phyloP scores from a whole-genome alignment of 2,113 vertebrate genomes.

The human region GRCh38 chr21:40640501-40641000 shows the following conservation, averaged over 20 bases:
- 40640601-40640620: rapidly evolving
- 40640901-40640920: not conserved
- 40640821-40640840: not conserved
- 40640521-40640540: not conserved
- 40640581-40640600: rapidly evolving
- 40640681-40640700: rapidly evolving
- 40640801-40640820: no score
- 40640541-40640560: not conserved
- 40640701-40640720: not conserved
- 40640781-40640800: not conserved
- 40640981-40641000: rapidly evolving
- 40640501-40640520: rapidly evolving
- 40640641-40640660: no score
- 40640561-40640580: not conserved
- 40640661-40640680: not conserved
- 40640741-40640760: rapidly evolving
- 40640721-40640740: rapidly evolving
- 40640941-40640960: not conserved
- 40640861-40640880: not conserved
- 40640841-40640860: not conserved
- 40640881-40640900: not conserved
- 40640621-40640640: not conserved
- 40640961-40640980: not conserved
- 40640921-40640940: not conserved
- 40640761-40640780: not conserved